A percentile compares a stretch with the other conserved stretches of the same genome.
Conservation (phyloP, 2,888 invertebrate genomes). For the Cantharis lateralis region DNA sequence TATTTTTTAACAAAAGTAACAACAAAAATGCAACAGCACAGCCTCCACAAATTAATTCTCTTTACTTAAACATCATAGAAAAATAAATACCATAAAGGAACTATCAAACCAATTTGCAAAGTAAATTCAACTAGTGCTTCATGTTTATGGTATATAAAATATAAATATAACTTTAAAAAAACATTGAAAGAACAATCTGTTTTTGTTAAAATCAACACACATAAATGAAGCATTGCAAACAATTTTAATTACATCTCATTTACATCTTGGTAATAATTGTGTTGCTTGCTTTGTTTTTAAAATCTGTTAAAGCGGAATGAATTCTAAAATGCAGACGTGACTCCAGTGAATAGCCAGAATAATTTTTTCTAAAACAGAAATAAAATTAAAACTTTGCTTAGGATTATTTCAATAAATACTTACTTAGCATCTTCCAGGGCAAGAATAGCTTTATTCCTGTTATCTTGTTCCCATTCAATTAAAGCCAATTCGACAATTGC, state of each 20-base stretch:
- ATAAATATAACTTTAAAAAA: not conserved
- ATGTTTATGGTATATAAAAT: not conserved
- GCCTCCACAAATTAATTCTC: constrained; percentile 14
- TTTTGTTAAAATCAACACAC: not conserved
- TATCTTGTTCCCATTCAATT: constrained; percentile 73
- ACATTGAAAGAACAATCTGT: not conserved
- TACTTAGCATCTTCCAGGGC: constrained; percentile 85
- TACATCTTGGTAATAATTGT: constrained; percentile 19
- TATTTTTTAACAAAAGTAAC: not conserved
- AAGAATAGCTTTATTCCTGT: constrained; percentile 68
- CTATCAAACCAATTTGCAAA: not conserved
- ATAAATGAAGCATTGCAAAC: not conserved
- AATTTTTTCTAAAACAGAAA: constrained; percentile 74
- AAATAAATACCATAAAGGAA: constrained; percentile 18
- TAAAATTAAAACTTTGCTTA: not conserved
- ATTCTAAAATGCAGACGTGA: constrained; percentile 89
- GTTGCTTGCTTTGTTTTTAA: constrained; percentile 49
- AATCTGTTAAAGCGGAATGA: constrained; percentile 70
- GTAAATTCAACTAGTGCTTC: not conserved
- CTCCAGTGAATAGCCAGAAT: constrained; percentile 84
- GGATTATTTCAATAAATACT: constrained; percentile 39
- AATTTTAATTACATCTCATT: not conserved
- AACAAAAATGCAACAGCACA: constrained; percentile 25
- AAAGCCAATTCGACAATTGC: constrained; percentile 84
- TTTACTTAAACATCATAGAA: not conserved